Percentiles rank a stretch among this genome's conserved stretches.
Evolutionary conservation across 2,113 vertebrate species (phyloP).

Genomic region (Peromyscus leucopus): DNA sequence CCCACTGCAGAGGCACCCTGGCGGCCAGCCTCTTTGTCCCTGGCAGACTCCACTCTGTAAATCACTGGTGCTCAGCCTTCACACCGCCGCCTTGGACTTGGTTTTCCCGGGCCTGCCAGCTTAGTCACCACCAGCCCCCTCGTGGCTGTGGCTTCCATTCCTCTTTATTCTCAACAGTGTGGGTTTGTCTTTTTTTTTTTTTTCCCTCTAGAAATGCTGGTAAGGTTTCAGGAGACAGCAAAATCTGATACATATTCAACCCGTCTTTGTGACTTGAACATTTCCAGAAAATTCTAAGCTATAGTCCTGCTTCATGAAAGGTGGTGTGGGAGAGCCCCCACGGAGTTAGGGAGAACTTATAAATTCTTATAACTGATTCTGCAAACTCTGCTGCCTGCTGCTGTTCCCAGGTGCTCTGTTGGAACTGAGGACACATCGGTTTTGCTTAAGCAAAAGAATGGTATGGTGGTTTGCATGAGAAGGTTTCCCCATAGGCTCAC

Average conservation of each 20-base stretch:
- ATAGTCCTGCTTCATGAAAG: conserved; percentile 28
- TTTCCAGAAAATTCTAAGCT: conserved; percentile 4
- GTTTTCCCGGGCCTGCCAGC: conserved; percentile 22
- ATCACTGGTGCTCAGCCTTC: not conserved
- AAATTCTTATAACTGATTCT: not conserved
- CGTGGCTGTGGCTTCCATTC: not conserved
- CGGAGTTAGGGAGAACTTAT: not conserved
- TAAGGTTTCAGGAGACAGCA: conserved; percentile 39
- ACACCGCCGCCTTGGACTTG: not conserved
- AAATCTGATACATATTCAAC: conserved; percentile 43
- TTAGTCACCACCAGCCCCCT: not conserved
- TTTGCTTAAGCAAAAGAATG: not conserved
- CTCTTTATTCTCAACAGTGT: conserved; percentile 65
- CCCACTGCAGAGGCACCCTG: not conserved
- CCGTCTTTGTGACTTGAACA: conserved; percentile 25
- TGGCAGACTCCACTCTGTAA: not conserved
- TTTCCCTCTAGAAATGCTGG: conserved; percentile 52
- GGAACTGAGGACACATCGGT: not conserved
- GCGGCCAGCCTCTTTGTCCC: not conserved
- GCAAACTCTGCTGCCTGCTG: not conserved
- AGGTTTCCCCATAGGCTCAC: not conserved
- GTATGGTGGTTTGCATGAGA: not conserved
- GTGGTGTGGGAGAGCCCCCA: not conserved
- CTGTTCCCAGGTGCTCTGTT: not conserved
- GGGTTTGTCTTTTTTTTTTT: conserved; percentile 18